phyloP scores from a whole-genome alignment of 2,113 vertebrate species.

The Alosa alosa region DNA sequence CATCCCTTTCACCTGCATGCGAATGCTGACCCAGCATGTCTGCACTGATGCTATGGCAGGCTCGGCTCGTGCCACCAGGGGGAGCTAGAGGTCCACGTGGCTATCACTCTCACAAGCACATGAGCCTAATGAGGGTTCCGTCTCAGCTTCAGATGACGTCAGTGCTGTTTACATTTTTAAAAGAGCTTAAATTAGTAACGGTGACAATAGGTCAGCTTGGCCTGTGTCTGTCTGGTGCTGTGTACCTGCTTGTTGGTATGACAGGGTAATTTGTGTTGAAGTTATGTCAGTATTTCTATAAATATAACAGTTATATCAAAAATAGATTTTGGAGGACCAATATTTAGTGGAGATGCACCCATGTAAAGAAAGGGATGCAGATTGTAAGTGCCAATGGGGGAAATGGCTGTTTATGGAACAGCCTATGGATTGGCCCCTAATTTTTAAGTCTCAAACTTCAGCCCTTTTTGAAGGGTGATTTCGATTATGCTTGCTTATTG shows the following conservation, averaged over 20 bases:
- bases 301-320: not conserved
- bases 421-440: not conserved
- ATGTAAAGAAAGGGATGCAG: not conserved
- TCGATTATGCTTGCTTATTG: constrained; percentile 14
- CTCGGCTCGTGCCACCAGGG: not conserved
- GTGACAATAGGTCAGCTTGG: not conserved
- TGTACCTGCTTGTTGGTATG: not conserved
- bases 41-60: not conserved
- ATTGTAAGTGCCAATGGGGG: not conserved
- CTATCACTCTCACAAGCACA: not conserved
- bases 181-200: not conserved
- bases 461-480: not conserved
- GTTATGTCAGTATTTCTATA: not conserved
- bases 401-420: not conserved
- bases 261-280: constrained; percentile 13
- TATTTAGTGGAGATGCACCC: not conserved
- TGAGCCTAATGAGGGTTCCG: not conserved
- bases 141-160: not conserved
- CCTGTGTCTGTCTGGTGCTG: constrained; percentile 7
- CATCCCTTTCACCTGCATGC: constrained; percentile 11
- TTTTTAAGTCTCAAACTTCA: not conserved
- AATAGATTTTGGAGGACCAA: not conserved
- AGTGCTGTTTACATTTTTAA: constrained; percentile 9
- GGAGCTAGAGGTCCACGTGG: constrained; percentile 5
- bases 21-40: constrained; percentile 2